Conservation (phyloP, 2,797 vertebrate species). For the Staurois parvus region DNA sequence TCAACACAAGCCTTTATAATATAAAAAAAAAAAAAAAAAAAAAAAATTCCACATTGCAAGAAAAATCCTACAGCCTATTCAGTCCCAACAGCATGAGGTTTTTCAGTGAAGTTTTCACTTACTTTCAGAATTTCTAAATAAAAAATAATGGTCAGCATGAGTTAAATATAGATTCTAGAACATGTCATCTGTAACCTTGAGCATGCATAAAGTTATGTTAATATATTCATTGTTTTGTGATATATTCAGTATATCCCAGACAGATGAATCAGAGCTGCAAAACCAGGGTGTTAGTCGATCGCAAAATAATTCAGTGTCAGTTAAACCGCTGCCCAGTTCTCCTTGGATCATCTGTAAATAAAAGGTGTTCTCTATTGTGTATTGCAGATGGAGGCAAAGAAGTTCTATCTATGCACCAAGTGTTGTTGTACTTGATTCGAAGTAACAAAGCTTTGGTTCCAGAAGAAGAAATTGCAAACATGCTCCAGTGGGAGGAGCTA, state of each 20-base stretch:
- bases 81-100: neutral
- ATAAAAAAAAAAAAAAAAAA: too few relatives aligned
- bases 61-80: neutral
- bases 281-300: neutral
- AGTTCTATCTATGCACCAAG: constrained; percentile 98
- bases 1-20: too few relatives aligned
- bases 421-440: constrained; percentile 91
- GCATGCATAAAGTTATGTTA: neutral
- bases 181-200: neutral
- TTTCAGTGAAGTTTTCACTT: neutral
- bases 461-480: constrained; percentile 96
- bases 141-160: neutral
- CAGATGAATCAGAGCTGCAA: neutral
- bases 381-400: constrained; percentile 94
- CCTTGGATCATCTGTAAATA: neutral
- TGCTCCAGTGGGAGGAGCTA: constrained; percentile 98
- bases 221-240: neutral
- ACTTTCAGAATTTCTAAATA: neutral
- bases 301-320: neutral
- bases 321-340: neutral
- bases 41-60: too few relatives aligned
- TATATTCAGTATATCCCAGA: neutral
- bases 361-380: constrained; percentile 11
- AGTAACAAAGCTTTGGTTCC: constrained; percentile 93
- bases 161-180: constrained; percentile 4